phyloP scores from a whole-genome alignment of 2,888 invertebrate genomes.

The Harpalus rufipes region DNA sequence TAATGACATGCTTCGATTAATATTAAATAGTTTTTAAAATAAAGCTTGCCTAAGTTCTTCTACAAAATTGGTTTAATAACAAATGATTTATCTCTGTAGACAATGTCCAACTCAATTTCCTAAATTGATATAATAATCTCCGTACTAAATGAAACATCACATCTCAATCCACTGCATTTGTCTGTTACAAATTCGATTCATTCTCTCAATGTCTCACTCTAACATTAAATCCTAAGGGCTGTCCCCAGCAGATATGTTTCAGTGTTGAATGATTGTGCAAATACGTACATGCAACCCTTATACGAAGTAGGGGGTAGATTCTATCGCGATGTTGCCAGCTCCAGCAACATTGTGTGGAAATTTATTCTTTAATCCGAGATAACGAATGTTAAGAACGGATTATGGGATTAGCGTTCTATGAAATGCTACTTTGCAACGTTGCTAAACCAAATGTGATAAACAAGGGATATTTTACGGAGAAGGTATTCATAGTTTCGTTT shows the following conservation, averaged over 20 bases:
- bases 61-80: no score
- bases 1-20: no score
- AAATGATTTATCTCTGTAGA: no score
- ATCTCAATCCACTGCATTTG: background rate
- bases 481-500: no score
- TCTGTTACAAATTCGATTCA: background rate
- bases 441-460: background rate
- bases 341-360: slow-evolving; percentile 47
- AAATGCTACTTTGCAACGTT: slow-evolving; percentile 13
- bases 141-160: no score
- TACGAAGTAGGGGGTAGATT: slow-evolving; percentile 36
- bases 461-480: background rate
- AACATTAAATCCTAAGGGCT: slow-evolving; percentile 32
- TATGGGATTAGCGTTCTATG: slow-evolving; percentile 50
- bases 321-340: slow-evolving; percentile 37
- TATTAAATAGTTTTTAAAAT: no score
- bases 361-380: slow-evolving; percentile 53
- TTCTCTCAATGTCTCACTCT: background rate
- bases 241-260: slow-evolving; percentile 37
- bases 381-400: slow-evolving; percentile 50
- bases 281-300: slow-evolving; percentile 12
- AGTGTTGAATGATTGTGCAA: slow-evolving; percentile 22
- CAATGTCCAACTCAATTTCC: no score
- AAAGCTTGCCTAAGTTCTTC: no score
- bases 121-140: no score